Evolutionary conservation across 2,888 invertebrate species (phyloP), one percentile per base, ranked within the genome.

Genomic region (Dryomyza anilis): DNA sequence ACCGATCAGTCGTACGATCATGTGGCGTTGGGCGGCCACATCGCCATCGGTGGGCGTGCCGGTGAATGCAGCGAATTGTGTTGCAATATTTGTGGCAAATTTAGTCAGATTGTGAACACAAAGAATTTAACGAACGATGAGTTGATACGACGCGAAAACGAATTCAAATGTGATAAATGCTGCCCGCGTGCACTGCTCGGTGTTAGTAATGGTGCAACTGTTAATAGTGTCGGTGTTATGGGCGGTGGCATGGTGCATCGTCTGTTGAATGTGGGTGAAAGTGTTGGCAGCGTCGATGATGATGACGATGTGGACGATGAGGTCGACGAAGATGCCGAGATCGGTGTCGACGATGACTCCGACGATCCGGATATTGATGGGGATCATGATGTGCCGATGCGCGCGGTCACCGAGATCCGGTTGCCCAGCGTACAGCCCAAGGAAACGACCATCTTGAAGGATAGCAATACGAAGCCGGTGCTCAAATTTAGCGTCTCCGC

Each of bases 401-500:
- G 52, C 45, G 57, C 50, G 27, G 43, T 67, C 45, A 39, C 67
- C 45, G 67, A 74, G 69, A 77, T 75, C 45, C 72, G 79, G 69
- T 67, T 80, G 67, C 78, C 79, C 19, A 80, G 79, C 67, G 77
- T 76, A 65, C 73, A 74, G 69, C 63, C 75, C 70, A 29, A 36
- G 56, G 21, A 72, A 64, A 72, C 74, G 57, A 83, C 84, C 43
- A 76, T 83, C 43, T 71, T 84, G 45, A 84, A 84, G 77, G 84
- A 83, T 73, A 80, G 71, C 70, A 80, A 70, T 63, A 86, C 84
- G 75, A 93, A 93, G 76, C 94, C 94, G 21, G 87, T 93, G 78
- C 86, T 95, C 75, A 95, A 95, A 84, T 95, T 95, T 84, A 95
- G 95, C 88, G 95, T 95, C 70, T 94, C 92, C 86, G 95, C 95